Evolutionary conservation across 1,140 invertebrate species (phyloP).

Genomic region (Philaenus spumarius): DNA sequence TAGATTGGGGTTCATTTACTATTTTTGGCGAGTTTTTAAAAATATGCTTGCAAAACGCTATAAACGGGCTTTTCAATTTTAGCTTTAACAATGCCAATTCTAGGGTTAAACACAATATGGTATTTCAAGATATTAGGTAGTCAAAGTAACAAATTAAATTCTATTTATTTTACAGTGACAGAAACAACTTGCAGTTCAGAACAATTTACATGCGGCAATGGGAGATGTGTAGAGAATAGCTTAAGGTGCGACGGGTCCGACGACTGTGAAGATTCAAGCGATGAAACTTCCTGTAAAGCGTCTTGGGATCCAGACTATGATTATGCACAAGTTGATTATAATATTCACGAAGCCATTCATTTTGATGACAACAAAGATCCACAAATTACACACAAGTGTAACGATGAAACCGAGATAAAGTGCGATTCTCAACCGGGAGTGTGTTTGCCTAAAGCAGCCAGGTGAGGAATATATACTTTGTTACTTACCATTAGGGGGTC

Average conservation of each 20-base stretch:
- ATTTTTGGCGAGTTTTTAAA: no score
- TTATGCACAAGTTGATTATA: background rate
- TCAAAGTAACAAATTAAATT: no score
- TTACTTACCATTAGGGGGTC: no score
- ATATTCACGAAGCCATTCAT: background rate
- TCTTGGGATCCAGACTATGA: background rate
- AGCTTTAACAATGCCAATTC: no score
- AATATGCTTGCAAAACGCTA: no score
- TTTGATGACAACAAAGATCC: no score
- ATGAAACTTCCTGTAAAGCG: conserved; percentile 38
- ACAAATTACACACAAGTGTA: background rate
- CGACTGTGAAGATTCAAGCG: conserved; percentile 49
- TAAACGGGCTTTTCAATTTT: no score
- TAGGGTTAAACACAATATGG: no score
- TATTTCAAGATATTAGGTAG: no score
- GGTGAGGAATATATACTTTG: no score
- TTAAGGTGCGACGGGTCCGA: conserved; percentile 48
- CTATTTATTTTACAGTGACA: conserved; percentile 32
- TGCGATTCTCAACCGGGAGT: background rate
- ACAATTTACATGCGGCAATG: conserved; percentile 44
- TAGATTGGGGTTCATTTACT: no score
- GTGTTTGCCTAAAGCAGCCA: conserved; percentile 17
- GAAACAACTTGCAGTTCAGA: conserved; percentile 49
- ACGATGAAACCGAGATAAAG: background rate
- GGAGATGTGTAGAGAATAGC: conserved; percentile 43